Percentiles rank a stretch among this genome's conserved stretches.
These are phyloP conservation scores for Heteractis magnifica DNA, from an alignment of 92 coral and sea anemone species.

Conservation along the genomic window DNA sequence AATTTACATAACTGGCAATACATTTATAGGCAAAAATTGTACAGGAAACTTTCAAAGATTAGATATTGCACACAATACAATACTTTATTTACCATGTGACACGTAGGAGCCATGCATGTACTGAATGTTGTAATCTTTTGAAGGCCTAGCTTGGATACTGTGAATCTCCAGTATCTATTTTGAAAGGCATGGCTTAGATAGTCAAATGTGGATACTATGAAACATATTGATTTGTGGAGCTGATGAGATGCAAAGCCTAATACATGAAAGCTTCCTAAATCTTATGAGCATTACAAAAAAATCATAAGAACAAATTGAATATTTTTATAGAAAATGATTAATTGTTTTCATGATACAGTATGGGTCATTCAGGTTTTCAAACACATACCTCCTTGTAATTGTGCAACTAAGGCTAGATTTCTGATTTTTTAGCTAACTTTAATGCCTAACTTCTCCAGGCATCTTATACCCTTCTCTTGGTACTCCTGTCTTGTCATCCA, in stretches of 20 bases:
- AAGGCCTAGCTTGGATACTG: no score
- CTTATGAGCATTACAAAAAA: not conserved
- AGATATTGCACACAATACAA: not conserved
- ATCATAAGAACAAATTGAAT: not conserved
- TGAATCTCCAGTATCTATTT: no score
- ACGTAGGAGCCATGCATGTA: no score
- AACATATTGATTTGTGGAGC: no score
- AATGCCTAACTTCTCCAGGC: constrained; percentile 92
- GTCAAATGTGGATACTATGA: no score
- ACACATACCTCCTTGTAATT: constrained; percentile 2
- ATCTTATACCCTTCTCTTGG: constrained; percentile 88
- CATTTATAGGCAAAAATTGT: not conserved
- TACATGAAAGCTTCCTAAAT: constrained; percentile 1
- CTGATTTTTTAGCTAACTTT: constrained; percentile 59
- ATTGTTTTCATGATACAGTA: not conserved
- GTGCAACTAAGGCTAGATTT: not conserved
- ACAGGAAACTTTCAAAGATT: not conserved
- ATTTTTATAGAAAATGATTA: not conserved
- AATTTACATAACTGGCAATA: not conserved
- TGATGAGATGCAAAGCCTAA: not conserved
- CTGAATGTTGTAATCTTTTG: no score
- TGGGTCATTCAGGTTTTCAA: constrained; percentile 16
- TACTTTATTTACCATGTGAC: not conserved
- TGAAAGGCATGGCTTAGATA: no score
- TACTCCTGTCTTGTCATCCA: constrained; percentile 96